Evolutionary conservation across 1,140 invertebrate genomes (phyloP).

Genomic region (Dendroctonus ponderosae): DNA sequence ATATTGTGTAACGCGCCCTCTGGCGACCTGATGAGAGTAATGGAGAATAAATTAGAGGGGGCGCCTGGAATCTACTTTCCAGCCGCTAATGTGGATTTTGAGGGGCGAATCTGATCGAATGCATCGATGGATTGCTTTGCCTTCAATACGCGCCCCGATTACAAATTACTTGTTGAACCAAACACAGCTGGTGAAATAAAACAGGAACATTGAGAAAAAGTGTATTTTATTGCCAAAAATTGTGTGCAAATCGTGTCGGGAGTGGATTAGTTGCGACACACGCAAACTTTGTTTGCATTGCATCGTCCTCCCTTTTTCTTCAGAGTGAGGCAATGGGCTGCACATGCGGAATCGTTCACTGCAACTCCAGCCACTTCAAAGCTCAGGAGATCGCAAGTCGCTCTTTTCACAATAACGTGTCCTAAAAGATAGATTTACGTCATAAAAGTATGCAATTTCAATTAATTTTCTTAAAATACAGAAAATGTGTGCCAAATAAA

Average conservation of each 20-base stretch:
- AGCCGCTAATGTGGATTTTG: no score
- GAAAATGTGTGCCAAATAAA: no score
- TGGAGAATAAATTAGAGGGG: slow-evolving; percentile 2
- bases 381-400: slow-evolving; percentile 25
- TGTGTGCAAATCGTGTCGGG: no score
- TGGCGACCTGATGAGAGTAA: not conserved
- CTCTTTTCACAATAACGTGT: slow-evolving; percentile 20
- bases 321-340: slow-evolving; percentile 25
- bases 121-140: no score
- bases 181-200: no score
- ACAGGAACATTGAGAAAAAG: no score
- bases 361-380: slow-evolving; percentile 9
- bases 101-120: no score
- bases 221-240: no score
- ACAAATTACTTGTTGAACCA: no score
- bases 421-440: not conserved
- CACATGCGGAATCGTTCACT: slow-evolving; percentile 25
- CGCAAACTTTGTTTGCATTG: slow-evolving; percentile 16
- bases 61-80: not conserved
- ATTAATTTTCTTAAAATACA: not conserved
- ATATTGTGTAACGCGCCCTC: slow-evolving; percentile 1
- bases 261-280: slow-evolving; percentile 16
- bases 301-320: slow-evolving; percentile 20
- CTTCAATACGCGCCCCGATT: no score
- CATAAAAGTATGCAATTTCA: not conserved